Conservation (phyloP, 1,140 invertebrate species). For the Caenorhabditis briggsae region DNA sequence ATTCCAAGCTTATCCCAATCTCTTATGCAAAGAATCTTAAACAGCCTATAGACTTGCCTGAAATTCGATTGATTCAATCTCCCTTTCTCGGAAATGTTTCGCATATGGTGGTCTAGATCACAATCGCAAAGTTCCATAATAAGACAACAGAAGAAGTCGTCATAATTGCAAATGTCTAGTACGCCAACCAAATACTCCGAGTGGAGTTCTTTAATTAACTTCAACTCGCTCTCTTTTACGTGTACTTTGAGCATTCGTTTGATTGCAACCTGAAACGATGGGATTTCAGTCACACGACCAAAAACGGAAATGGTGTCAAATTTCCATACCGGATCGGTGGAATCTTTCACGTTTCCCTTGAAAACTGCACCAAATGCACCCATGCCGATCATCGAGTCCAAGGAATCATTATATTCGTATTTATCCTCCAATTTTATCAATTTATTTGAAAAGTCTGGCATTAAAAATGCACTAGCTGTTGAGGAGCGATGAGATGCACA, state of each 20-base stretch:
- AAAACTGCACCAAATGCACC: conserved; percentile 72
- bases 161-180: conserved; percentile 72
- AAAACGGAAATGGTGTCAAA: not conserved
- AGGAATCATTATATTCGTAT: conserved; percentile 68
- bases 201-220: conserved; percentile 60
- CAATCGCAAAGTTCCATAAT: conserved; percentile 74
- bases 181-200: conserved; percentile 69
- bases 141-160: conserved; percentile 69
- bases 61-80: conserved; percentile 63
- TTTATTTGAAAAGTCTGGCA: conserved; percentile 66
- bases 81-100: conserved; percentile 56
- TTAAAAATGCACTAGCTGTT: conserved; percentile 38
- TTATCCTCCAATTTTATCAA: conserved; percentile 84
- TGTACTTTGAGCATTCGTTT: conserved; percentile 68
- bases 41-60: conserved; percentile 36
- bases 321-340: conserved; percentile 1
- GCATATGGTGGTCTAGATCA: conserved; percentile 72
- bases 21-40: conserved; percentile 2
- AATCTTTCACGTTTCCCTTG: conserved; percentile 62
- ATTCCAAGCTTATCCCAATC: not conserved
- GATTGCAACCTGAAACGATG: conserved; percentile 61
- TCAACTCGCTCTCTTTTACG: conserved; percentile 65
- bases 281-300: not conserved
- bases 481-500: conserved; percentile 41
- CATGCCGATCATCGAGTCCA: conserved; percentile 63